Conservation (phyloP, 2,797 vertebrate species). For the Zalophus californianus region DNA sequence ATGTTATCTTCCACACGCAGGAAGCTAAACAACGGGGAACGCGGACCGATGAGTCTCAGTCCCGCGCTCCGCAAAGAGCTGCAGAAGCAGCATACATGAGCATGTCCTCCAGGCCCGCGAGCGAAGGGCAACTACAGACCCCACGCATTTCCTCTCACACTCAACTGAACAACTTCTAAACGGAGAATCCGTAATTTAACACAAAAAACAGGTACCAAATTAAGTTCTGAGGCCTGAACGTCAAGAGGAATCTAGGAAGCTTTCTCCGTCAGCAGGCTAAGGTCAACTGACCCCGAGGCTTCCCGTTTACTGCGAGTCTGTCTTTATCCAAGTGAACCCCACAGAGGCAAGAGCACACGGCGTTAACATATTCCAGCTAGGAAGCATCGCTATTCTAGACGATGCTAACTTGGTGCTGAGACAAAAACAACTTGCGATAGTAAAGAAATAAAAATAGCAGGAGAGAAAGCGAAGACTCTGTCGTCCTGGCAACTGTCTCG, state of each 20-base stretch:
- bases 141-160: fast-evolving
- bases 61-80: fast-evolving
- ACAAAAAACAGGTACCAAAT: fast-evolving
- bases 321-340: constrained; percentile 41
- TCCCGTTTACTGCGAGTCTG: background rate
- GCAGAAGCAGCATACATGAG: fast-evolving
- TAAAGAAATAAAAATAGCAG: constrained; percentile 67
- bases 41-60: fast-evolving
- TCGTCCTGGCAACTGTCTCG: constrained; percentile 56
- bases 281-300: background rate
- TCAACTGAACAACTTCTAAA: background rate
- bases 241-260: fast-evolving
- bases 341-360: constrained; percentile 48
- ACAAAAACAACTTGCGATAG: constrained; percentile 53
- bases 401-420: constrained; percentile 46
- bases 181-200: fast-evolving
- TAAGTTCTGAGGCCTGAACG: background rate
- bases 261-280: fast-evolving
- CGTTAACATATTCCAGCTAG: constrained; percentile 20
- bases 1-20: fast-evolving
- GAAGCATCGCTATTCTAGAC: constrained; percentile 65
- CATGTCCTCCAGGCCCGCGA: background rate
- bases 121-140: fast-evolving
- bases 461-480: constrained; percentile 57
- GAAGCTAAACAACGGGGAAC: fast-evolving